These are phyloP conservation scores for Eremophila alpestris DNA, from an alignment of 2,797 vertebrate species.

Conservation along the genomic window DNA sequence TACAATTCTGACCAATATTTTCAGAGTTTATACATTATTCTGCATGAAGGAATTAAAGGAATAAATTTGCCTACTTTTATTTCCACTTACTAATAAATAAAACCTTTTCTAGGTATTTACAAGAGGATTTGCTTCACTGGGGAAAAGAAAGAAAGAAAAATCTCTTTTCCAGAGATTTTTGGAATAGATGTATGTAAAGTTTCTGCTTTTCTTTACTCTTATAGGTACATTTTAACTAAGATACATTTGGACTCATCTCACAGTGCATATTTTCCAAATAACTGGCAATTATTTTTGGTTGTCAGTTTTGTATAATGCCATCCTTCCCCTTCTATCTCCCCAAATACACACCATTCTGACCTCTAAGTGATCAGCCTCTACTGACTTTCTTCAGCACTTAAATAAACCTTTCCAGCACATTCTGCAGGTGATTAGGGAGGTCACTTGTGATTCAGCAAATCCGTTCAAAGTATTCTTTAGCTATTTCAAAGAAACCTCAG, in stretches of 20 bases:
- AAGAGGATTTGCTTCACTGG: not conserved
- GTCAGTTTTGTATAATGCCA: not conserved
- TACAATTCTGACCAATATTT: not conserved
- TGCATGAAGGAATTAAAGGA: not conserved
- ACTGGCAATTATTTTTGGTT: not conserved
- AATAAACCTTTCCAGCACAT: not conserved
- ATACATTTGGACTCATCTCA: not conserved
- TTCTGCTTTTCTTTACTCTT: not conserved
- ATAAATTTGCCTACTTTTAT: not conserved
- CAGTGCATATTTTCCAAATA: not conserved
- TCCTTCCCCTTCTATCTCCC: not conserved
- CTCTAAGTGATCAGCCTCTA: not conserved
- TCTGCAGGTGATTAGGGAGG: not conserved
- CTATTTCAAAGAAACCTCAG: not conserved
- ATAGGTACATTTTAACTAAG: not conserved
- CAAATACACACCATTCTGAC: not conserved
- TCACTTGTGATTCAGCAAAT: not conserved
- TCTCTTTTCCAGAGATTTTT: not conserved
- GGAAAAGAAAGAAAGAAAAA: not conserved
- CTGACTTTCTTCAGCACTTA: not conserved
- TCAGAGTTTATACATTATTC: not conserved
- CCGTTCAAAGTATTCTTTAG: not conserved
- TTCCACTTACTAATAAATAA: not conserved
- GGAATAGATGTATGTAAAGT: not conserved
- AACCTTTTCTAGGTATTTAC: not conserved